A percentile compares a stretch with the other conserved stretches of the same genome.
phyloP scores from a whole-genome alignment of 2,113 vertebrate genomes.

The Coturnix japonica region DNA sequence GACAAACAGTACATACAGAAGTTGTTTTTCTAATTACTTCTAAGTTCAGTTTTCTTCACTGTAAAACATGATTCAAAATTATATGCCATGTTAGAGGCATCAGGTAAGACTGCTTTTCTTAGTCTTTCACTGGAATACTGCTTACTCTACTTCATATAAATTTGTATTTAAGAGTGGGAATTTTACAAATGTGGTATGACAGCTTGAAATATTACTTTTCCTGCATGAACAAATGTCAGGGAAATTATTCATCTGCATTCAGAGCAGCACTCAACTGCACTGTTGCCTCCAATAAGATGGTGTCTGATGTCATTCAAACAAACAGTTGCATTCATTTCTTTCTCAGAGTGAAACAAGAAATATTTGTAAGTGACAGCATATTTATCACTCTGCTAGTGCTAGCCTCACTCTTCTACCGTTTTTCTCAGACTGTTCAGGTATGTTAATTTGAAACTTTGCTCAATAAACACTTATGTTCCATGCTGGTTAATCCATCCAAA shows the following conservation, averaged over 20 bases:
- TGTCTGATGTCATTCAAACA: constrained; percentile 36
- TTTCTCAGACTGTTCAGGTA: neutral
- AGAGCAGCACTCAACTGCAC: constrained; percentile 14
- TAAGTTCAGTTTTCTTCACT: neutral
- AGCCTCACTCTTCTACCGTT: neutral
- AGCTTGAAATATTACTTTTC: constrained; percentile 52
- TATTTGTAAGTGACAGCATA: neutral
- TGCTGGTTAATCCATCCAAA: neutral
- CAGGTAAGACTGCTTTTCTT: neutral
- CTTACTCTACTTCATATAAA: constrained; percentile 22
- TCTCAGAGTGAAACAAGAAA: constrained; percentile 23
- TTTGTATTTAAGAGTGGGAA: constrained; percentile 26
- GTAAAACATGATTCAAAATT: neutral
- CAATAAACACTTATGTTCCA: neutral
- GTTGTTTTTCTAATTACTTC: neutral
- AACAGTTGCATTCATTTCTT: constrained; percentile 28
- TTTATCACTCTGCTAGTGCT: constrained; percentile 2
- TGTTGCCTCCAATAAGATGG: neutral
- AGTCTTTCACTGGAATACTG: neutral
- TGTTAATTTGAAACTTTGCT: neutral
- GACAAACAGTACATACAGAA: neutral
- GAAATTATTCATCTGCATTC: constrained; percentile 33
- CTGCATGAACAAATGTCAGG: neutral
- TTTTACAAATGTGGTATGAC: constrained; percentile 39
- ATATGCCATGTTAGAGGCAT: neutral